Percentiles rank a stretch among this genome's conserved stretches.
These are phyloP conservation scores for Vultur gryphus DNA, from an alignment of 2,797 vertebrate species.

Conservation along the genomic window DNA sequence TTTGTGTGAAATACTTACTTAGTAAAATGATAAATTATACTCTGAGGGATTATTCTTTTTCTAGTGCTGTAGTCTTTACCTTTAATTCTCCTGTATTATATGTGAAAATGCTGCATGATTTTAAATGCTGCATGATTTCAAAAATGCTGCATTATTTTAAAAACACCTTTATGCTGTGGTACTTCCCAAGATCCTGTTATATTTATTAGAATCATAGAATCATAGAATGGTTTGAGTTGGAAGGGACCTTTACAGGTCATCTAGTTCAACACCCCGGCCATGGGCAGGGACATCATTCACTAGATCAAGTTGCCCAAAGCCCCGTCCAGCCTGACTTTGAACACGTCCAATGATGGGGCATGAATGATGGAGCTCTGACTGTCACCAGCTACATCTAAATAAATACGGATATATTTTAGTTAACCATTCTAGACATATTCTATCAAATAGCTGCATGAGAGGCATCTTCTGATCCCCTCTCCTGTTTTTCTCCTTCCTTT, in stretches of 20 bases:
- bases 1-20: neutral
- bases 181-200: neutral
- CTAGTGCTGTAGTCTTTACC: neutral
- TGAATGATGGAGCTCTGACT: neutral
- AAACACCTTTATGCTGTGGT: neutral
- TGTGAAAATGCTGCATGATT: neutral
- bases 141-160: neutral
- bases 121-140: neutral
- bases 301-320: neutral
- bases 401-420: neutral
- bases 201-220: neutral
- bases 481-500: neutral
- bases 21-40: neutral
- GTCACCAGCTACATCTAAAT: neutral
- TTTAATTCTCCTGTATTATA: neutral
- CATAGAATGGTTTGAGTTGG: neutral
- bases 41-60: neutral
- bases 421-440: neutral
- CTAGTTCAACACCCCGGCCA: neutral
- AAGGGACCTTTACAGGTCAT: neutral
- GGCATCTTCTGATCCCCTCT: neutral
- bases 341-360: neutral
- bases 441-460: neutral
- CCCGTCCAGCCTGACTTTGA: neutral
- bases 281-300: neutral